Conservation (phyloP, 2,797 vertebrate genomes). For the Danio aesculapii region DNA sequence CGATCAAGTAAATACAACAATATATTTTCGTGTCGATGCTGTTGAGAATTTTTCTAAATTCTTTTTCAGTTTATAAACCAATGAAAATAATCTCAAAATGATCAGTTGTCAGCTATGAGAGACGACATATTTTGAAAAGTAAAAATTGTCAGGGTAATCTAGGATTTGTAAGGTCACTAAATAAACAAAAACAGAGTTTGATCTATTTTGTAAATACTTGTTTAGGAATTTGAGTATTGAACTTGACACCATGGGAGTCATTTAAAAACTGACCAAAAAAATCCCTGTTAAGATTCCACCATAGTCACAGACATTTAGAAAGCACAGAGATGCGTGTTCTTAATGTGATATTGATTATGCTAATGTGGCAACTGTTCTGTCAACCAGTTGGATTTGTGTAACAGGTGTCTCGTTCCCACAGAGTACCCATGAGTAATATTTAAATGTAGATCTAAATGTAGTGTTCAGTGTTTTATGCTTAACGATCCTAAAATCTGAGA, state of each 20-base stretch:
- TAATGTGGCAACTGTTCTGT: background rate
- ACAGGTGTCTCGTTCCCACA: background rate
- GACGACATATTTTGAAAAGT: background rate
- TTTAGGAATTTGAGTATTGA: background rate
- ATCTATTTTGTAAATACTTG: background rate
- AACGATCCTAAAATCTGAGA: background rate
- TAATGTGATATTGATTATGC: background rate
- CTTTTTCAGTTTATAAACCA: background rate
- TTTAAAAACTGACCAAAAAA: background rate
- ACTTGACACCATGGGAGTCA: background rate
- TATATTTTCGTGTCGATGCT: background rate
- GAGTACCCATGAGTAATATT: background rate
- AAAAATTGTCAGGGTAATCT: background rate
- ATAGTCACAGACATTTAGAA: background rate
- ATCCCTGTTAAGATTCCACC: background rate
- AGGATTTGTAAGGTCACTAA: background rate
- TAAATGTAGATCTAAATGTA: background rate
- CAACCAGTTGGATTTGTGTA: slow-evolving; percentile 11
- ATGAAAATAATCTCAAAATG: background rate
- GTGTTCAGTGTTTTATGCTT: background rate
- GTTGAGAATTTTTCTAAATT: background rate
- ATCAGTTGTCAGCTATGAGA: background rate
- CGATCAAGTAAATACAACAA: no score
- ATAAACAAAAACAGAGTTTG: background rate
- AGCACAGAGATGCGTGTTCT: background rate